Base-by-base conservation (phyloP, 1,140 invertebrate species). In the Wiebesia pumilae region DNA sequence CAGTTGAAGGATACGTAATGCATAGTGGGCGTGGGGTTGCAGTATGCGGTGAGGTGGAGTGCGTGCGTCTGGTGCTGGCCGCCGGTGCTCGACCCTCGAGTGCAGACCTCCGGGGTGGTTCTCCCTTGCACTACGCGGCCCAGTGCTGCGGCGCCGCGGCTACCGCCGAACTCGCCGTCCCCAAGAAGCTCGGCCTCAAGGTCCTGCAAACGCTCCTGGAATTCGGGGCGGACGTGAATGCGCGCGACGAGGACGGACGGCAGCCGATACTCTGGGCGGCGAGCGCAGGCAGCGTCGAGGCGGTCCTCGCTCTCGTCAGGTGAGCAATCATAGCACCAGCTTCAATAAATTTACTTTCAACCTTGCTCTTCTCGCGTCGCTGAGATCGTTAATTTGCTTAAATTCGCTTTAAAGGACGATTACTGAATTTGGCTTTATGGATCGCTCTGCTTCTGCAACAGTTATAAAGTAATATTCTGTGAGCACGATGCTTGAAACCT, bases 201-300 rank as follows among this genome's bases (percentile, higher is more conserved):
- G 97, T 99, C 30, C 94, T 99, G 1, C 96, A 97, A 84, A 97
- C 97, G n/a, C 94, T 99, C 3, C 93, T 99, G 33, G 95, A 96
- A 73, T 96, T 97, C 90, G 96, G 96, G 12, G 97, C 97, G 1
- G 95, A 96, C 81, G 97, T 98, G 1, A 96, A 98, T 89, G 97
- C 97, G 1, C 95, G 95, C 69, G 99, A 99, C 93, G 96, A 97
- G 69, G 98, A 99, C 90, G 97, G 98, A 0, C 94, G 99, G 4
- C 97, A 98, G 89, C 98, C 99, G 3, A 95, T 99, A 47, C 93
- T 99, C 3, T 99, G 99, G 99, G 98, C 98, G 0, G 98, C 98
- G 0, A 99, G 98, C 91, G 98, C 98, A 77, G 99, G 98, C 92
- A 98, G 97, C 84, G 96, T 97, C 1, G 97, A 98, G 88, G 98